These are phyloP conservation scores for Notamacropus eugenii DNA, from an alignment of 2,797 vertebrate genomes.

Conservation along the genomic window DNA sequence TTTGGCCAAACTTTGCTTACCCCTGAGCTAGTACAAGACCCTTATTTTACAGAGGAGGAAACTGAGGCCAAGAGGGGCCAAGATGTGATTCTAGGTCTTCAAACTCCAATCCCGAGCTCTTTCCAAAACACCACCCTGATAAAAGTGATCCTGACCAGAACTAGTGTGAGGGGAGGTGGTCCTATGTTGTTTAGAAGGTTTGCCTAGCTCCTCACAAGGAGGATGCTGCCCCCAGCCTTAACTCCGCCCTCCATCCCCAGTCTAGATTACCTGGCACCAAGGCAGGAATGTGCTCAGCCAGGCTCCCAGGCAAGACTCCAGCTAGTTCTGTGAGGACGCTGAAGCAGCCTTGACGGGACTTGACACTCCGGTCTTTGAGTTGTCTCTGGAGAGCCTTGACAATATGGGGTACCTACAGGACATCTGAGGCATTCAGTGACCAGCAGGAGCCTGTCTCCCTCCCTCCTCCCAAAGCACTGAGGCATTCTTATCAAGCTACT, in stretches of 20 bases:
- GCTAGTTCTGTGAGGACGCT: conserved; percentile 92
- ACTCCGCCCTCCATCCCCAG: not conserved
- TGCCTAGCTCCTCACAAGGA: not conserved
- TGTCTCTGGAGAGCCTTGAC: conserved; percentile 93
- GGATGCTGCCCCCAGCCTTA: not conserved
- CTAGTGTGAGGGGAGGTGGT: too few species aligned
- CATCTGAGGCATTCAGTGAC: not conserved
- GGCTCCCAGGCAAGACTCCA: conserved; percentile 89
- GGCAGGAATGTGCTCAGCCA: conserved; percentile 91
- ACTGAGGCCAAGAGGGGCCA: not conserved
- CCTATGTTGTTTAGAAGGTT: not conserved
- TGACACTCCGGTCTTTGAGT: conserved; percentile 93
- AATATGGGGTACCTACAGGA: conserved; percentile 90
- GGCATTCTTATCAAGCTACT: not conserved
- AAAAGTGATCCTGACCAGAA: not conserved
- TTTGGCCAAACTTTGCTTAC: not conserved
- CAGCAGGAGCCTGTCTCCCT: not conserved
- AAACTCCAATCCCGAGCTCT: not conserved
- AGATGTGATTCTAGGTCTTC: not conserved
- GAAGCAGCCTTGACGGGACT: conserved; percentile 94
- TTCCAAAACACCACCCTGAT: not conserved
- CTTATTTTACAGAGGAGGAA: not conserved
- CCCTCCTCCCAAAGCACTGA: not conserved
- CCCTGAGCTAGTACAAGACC: not conserved
- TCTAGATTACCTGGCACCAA: conserved; percentile 90